Conservation (phyloP, 2,797 vertebrate genomes). For the Caiman crocodilus region DNA sequence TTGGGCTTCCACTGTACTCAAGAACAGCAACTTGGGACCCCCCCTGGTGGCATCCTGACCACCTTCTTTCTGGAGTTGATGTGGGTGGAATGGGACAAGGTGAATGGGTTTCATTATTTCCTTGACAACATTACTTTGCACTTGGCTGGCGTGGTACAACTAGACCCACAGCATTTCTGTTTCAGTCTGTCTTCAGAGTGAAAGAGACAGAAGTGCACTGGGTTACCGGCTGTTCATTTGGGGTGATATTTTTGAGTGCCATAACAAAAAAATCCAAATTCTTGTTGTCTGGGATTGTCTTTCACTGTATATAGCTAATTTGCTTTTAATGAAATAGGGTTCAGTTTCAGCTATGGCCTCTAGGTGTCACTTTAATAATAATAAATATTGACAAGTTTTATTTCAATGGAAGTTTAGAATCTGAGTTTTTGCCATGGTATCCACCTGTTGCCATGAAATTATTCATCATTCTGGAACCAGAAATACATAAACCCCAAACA, state of each 20-base stretch:
- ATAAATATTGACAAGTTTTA: neutral
- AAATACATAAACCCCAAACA: neutral
- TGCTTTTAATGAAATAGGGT: neutral
- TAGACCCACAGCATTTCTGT: neutral
- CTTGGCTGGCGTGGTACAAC: no score
- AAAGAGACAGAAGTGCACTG: neutral
- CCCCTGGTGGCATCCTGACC: no score
- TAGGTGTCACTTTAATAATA: neutral
- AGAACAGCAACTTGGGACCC: no score
- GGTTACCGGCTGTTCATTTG: neutral
- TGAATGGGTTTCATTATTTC: no score
- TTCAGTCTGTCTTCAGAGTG: neutral
- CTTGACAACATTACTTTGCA: no score
- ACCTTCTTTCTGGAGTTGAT: no score
- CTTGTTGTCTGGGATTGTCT: neutral
- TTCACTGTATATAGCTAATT: neutral
- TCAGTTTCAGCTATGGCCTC: neutral
- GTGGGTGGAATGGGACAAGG: no score
- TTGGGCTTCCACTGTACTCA: no score
- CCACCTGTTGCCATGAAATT: no score
- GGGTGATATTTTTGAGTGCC: neutral
- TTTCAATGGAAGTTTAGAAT: neutral
- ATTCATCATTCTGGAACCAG: neutral
- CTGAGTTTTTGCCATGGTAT: no score
- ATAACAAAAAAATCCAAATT: no score